Evolutionary conservation across 2,113 vertebrate genomes (phyloP).

Genomic region (Micromys minutus): DNA sequence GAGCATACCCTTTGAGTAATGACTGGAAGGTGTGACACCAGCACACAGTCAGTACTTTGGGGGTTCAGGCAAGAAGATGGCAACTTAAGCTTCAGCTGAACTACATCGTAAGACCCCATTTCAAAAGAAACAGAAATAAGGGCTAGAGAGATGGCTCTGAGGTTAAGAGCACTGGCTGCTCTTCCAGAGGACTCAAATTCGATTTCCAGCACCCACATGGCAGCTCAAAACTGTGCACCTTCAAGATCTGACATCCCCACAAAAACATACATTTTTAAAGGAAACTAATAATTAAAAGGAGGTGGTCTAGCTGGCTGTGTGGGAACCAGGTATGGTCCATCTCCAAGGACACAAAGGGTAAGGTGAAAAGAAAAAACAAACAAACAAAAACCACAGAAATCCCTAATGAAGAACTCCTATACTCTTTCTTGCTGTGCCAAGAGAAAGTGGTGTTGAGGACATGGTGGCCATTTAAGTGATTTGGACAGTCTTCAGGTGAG

Average conservation of each 20-base stretch:
- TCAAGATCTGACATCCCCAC: too few species aligned
- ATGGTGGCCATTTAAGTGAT: not conserved
- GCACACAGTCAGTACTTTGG: not conserved
- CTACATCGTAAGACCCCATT: not conserved
- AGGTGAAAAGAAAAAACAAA: not conserved
- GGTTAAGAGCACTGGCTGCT: too few species aligned
- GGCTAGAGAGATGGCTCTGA: too few species aligned
- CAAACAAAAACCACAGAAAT: not conserved
- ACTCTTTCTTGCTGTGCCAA: not conserved
- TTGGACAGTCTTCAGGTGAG: slow-evolving; percentile 33
- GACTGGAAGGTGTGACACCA: not conserved
- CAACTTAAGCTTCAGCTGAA: not conserved
- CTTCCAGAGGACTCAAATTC: too few species aligned
- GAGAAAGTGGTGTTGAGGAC: not conserved
- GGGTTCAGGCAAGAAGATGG: not conserved
- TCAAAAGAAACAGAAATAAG: not conserved
- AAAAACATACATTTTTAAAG: too few species aligned
- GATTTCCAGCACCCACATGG: too few species aligned
- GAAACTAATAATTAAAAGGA: not conserved
- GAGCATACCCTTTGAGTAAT: not conserved
- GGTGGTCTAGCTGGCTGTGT: not conserved
- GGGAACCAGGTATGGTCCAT: not conserved
- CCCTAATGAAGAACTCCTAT: not conserved
- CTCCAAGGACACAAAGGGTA: not conserved
- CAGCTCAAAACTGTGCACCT: too few species aligned